These are phyloP conservation scores for Argya squamiceps DNA, from an alignment of 2,797 vertebrate genomes.

Conservation along the genomic window DNA sequence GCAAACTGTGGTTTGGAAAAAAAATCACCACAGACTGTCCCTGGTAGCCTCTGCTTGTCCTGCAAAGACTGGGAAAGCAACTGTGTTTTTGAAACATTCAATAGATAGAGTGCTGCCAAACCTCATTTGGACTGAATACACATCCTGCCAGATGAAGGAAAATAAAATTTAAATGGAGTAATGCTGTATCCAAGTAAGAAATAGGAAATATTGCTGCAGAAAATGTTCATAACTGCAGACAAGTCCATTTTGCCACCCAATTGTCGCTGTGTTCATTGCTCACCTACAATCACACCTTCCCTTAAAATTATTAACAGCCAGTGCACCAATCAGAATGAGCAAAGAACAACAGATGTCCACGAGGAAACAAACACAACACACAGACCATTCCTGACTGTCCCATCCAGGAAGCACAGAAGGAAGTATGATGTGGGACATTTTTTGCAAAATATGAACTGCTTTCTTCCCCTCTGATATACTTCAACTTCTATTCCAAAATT, in stretches of 20 bases:
- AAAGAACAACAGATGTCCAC: neutral
- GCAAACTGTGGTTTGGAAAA: neutral
- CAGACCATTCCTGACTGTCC: neutral
- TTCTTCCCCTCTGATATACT: neutral
- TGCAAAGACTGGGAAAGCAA: constrained; percentile 13
- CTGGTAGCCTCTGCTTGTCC: neutral
- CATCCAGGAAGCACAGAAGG: neutral
- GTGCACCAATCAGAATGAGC: neutral
- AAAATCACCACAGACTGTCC: neutral
- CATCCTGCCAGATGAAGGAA: constrained; percentile 18
- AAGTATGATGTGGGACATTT: neutral
- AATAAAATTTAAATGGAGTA: neutral
- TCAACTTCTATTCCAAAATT: neutral
- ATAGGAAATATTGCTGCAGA: neutral
- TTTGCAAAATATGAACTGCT: neutral
- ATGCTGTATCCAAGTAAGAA: neutral
- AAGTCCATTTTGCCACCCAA: neutral
- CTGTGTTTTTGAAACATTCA: constrained; percentile 13
- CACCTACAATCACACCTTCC: neutral
- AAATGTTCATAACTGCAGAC: neutral
- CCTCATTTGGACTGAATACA: neutral
- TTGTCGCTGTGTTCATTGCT: neutral
- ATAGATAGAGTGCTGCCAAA: constrained; percentile 17
- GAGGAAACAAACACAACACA: neutral
- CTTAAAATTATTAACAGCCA: neutral